Conservation (phyloP, 2,113 vertebrate species). For the Saccopteryx bilineata region DNA sequence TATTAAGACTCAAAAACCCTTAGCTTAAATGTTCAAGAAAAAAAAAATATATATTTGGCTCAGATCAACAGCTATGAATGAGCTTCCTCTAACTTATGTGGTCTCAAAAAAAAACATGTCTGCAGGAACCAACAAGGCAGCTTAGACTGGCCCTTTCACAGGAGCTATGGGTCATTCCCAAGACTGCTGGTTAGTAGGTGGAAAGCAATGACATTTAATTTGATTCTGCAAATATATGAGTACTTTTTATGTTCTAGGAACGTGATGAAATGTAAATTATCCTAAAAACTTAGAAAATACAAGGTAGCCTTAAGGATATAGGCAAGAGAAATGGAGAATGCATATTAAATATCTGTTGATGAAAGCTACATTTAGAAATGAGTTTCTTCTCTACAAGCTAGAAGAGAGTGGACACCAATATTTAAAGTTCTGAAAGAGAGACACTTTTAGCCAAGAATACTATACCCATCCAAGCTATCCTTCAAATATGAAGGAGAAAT, state of each 20-base stretch:
- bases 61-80: background rate
- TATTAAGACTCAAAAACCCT: background rate
- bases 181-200: background rate
- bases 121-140: background rate
- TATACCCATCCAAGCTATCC: too few relatives aligned
- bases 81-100: background rate
- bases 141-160: background rate
- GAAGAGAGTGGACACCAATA: too few relatives aligned
- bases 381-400: background rate
- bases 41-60: background rate
- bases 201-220: background rate
- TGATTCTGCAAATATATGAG: background rate
- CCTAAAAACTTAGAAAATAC: constrained; percentile 2
- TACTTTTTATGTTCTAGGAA: background rate
- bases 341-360: background rate
- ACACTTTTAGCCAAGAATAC: too few relatives aligned
- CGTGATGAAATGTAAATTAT: background rate
- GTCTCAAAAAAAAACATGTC: background rate
- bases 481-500: too few relatives aligned
- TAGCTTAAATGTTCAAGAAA: background rate
- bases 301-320: background rate
- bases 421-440: too few relatives aligned
- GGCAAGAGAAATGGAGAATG: background rate
- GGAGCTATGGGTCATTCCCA: background rate
- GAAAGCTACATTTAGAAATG: background rate